Evolutionary conservation across 2,113 vertebrate species (phyloP).

Genomic region (Xiphophorus maculatus): DNA sequence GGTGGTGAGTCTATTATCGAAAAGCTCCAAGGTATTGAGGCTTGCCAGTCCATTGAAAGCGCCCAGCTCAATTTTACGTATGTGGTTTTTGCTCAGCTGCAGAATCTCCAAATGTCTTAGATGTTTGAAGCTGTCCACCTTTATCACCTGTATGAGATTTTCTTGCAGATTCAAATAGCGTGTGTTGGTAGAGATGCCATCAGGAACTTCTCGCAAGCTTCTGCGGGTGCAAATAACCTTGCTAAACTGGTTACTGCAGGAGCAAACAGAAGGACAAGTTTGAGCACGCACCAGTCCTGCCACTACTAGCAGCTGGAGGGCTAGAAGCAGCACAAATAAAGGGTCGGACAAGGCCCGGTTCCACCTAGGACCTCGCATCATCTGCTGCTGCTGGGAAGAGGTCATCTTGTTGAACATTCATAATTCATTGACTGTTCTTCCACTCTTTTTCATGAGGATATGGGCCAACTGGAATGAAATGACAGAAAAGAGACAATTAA

Average conservation of each 20-base stretch:
- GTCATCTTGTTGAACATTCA: conserved; percentile 99
- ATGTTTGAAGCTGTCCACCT: conserved; percentile 99
- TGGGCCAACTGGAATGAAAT: conserved; percentile 75
- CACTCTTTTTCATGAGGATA: conserved; percentile 87
- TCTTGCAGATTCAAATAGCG: conserved; percentile 98
- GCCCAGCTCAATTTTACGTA: conserved; percentile 97
- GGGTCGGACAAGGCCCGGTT: conserved; percentile 99
- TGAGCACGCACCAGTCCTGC: conserved; percentile 97
- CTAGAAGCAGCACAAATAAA: conserved; percentile 97
- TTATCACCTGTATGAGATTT: conserved; percentile 98
- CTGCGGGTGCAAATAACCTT: conserved; percentile 98
- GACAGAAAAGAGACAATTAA: conserved; percentile 61
- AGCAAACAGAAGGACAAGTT: conserved; percentile 97
- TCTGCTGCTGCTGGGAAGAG: conserved; percentile 99
- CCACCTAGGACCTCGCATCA: conserved; percentile 99
- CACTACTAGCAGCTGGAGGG: conserved; percentile 98
- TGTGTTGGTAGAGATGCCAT: conserved; percentile 98
- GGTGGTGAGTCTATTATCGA: conserved; percentile 98
- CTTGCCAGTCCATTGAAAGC: conserved; percentile 99
- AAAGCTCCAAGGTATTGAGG: conserved; percentile 98
- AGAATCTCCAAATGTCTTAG: conserved; percentile 96
- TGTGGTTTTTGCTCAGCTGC: conserved; percentile 98
- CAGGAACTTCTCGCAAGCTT: conserved; percentile 95
- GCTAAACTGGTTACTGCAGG: conserved; percentile 99
- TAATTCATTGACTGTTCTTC: conserved; percentile 96